phyloP scores from a whole-genome alignment of 2,888 invertebrate species.

The Pheosia tremula region DNA sequence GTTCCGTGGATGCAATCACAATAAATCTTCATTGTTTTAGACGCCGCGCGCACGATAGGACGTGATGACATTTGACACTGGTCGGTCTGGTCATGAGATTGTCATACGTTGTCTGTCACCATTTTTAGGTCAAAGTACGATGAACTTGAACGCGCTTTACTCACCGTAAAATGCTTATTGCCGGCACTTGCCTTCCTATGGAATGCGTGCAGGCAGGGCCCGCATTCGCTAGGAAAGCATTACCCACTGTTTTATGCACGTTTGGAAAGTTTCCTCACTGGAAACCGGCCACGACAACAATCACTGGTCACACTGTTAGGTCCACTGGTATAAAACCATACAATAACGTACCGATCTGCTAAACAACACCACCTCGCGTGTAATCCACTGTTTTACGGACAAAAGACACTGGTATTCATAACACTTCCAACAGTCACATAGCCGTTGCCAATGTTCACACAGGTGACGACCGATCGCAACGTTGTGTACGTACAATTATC shows the following conservation, averaged over 20 bases:
- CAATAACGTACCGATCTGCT: conserved; percentile 65
- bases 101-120: conserved; percentile 54
- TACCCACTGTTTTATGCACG: conserved; percentile 82
- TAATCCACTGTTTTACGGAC: conserved; percentile 76
- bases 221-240: conserved; percentile 82
- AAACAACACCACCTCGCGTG: conserved; percentile 71
- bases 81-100: conserved; percentile 44
- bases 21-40: conserved; percentile 42
- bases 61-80: conserved; percentile 61
- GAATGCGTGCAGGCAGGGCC: conserved; percentile 81
- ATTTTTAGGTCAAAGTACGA: conserved; percentile 82
- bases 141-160: conserved; percentile 80
- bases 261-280: conserved; percentile 81
- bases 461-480: conserved; percentile 33
- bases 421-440: conserved; percentile 59
- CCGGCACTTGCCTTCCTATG: conserved; percentile 81
- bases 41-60: conserved; percentile 31
- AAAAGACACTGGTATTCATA: conserved; percentile 79
- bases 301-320: conserved; percentile 79
- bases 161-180: conserved; percentile 83
- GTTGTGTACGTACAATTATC: conserved; percentile 53
- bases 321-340: conserved; percentile 64
- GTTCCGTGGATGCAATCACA: conserved; percentile 26
- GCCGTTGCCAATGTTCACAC: conserved; percentile 56
- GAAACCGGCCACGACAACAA: conserved; percentile 84